Evolutionary conservation across 2,113 vertebrate species (phyloP).

Genomic region (Gymnarchus niloticus): DNA sequence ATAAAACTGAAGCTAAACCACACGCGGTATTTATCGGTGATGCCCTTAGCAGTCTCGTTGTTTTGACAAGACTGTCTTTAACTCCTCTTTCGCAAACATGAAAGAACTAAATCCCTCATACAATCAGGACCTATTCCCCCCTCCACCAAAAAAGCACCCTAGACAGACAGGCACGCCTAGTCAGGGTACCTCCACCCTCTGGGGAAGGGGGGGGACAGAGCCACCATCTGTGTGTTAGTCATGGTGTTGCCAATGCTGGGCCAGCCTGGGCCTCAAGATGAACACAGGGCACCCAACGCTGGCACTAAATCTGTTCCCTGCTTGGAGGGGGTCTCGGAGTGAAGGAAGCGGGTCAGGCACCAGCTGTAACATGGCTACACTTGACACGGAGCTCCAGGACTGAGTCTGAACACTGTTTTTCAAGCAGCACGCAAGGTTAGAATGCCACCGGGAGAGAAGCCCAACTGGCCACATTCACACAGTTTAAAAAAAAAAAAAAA

Average conservation of each 20-base stretch:
- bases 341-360: neutral
- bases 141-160: conserved; percentile 37
- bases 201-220: conserved; percentile 57
- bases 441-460: too few species aligned
- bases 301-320: neutral
- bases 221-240: conserved; percentile 72
- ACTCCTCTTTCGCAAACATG: conserved; percentile 50
- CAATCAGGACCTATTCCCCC: conserved; percentile 38
- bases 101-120: conserved; percentile 57
- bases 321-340: neutral
- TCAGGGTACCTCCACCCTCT: conserved; percentile 55
- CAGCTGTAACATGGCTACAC: neutral
- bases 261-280: conserved; percentile 26
- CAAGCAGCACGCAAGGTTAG: too few species aligned
- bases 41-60: conserved; percentile 22
- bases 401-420: too few species aligned
- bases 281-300: neutral
- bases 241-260: conserved; percentile 65
- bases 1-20: neutral
- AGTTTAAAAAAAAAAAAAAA: too few species aligned
- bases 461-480: neutral
- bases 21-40: neutral
- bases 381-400: neutral
- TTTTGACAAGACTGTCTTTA: conserved; percentile 45
- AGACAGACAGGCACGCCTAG: conserved; percentile 46